Conservation (phyloP, 2,888 invertebrate species). For the Podotricha telesiphe region DNA sequence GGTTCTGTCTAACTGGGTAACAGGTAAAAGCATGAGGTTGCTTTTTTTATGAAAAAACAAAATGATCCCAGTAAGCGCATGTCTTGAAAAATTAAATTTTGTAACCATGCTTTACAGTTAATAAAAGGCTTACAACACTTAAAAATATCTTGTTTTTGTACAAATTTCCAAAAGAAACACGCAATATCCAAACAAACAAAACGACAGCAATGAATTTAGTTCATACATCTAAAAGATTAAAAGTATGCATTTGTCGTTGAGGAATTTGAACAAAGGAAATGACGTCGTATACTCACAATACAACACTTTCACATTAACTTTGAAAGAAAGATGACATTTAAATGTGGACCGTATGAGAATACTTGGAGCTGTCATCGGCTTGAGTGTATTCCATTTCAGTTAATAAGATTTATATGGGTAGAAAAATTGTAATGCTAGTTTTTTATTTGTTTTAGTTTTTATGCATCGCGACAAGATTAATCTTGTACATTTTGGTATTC, state of each 20-base stretch:
- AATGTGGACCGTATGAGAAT: slow-evolving; percentile 66
- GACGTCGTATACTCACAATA: slow-evolving; percentile 51
- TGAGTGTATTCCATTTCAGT: slow-evolving; percentile 50
- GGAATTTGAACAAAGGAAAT: slow-evolving; percentile 47
- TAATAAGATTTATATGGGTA: slow-evolving; percentile 65
- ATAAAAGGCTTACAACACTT: too few species aligned
- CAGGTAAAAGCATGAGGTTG: too few species aligned
- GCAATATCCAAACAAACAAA: not conserved
- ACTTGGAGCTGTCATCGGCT: slow-evolving; percentile 62
- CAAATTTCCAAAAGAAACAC: too few species aligned
- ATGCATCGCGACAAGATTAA: not conserved
- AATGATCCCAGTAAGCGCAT: too few species aligned
- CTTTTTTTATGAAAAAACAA: too few species aligned
- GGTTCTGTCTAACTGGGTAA: too few species aligned
- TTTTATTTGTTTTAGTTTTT: not conserved
- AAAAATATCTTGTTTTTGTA: too few species aligned
- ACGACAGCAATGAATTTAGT: slow-evolving; percentile 26
- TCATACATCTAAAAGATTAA: slow-evolving; percentile 33
- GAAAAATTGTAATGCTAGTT: slow-evolving; percentile 41
- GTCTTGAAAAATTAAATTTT: too few species aligned
- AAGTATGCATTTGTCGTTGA: slow-evolving; percentile 38
- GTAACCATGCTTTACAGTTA: too few species aligned
- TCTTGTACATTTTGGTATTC: too few species aligned
- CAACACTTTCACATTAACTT: slow-evolving; percentile 41
- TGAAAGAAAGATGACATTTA: slow-evolving; percentile 64